Conservation (phyloP, 2,888 invertebrate species). For the Temnothorax rugatulus region DNA sequence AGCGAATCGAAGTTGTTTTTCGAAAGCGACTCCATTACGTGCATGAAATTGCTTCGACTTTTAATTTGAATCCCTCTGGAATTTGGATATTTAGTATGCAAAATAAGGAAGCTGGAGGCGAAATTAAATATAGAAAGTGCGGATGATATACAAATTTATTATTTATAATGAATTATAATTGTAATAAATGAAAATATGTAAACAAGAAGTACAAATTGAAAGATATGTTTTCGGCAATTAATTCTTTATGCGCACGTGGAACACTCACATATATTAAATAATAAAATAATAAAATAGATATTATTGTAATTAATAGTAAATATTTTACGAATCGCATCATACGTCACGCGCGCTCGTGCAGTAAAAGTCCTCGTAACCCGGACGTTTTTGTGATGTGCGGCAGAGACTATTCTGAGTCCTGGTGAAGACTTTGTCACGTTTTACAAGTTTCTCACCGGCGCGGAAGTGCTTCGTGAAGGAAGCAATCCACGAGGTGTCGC, state of each 20-base stretch:
- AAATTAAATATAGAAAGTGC: not conserved
- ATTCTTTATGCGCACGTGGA: not conserved
- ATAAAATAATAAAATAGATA: not conserved
- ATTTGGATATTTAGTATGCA: not conserved
- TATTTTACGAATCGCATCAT: not conserved
- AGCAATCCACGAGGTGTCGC: constrained; percentile 61
- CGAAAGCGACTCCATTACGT: constrained; percentile 10
- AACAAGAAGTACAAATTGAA: not conserved
- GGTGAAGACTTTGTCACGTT: constrained; percentile 59
- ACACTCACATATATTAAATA: not conserved
- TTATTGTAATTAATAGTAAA: not conserved
- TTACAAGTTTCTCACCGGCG: constrained; percentile 61
- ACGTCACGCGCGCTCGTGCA: not conserved
- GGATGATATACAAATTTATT: not conserved
- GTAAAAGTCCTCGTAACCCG: constrained; percentile 26
- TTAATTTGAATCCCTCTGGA: not conserved
- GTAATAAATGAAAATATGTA: not conserved
- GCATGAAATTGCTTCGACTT: not conserved
- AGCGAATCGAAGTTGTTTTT: constrained; percentile 49
- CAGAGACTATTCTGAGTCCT: constrained; percentile 4
- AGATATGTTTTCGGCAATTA: not conserved
- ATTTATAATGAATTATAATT: not conserved
- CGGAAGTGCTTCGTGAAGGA: constrained; percentile 67
- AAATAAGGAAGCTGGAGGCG: not conserved
- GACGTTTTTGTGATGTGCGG: constrained; percentile 46